These are phyloP conservation scores for Notothenia coriiceps DNA, from an alignment of 2,113 vertebrate genomes.

Conservation along the genomic window DNA sequence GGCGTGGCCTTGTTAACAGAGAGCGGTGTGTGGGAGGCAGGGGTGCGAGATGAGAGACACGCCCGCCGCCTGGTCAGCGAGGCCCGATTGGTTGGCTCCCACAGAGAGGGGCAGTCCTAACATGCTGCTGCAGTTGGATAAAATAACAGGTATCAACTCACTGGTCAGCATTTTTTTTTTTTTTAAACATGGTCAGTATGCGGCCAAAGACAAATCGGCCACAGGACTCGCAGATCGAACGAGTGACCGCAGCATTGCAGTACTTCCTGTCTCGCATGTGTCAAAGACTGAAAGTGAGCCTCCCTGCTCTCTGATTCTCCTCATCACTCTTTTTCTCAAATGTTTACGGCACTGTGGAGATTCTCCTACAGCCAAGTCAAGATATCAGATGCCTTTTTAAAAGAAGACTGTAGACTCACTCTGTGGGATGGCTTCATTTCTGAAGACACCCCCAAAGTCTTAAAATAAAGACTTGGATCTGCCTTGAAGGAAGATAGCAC, in stretches of 20 bases:
- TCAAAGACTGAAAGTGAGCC: conserved; percentile 32
- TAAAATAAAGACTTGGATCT: conserved; percentile 70
- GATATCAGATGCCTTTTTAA: conserved; percentile 70
- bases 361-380: conserved; percentile 66
- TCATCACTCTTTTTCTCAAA: conserved; percentile 53
- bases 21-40: conserved; percentile 87
- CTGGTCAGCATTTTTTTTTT: conserved; percentile 42
- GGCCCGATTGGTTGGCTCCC: conserved; percentile 86
- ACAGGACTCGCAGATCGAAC: conserved; percentile 4
- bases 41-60: conserved; percentile 92
- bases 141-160: conserved; percentile 44
- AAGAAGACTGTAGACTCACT: conserved; percentile 54
- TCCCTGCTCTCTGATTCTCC: conserved; percentile 23
- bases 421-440: conserved; percentile 55
- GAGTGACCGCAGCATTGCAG: conserved; percentile 32
- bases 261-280: conserved; percentile 49
- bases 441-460: conserved; percentile 64
- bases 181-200: conserved; percentile 38
- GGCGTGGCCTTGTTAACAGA: conserved; percentile 91
- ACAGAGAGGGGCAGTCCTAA: conserved; percentile 67
- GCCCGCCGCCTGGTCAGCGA: conserved; percentile 90
- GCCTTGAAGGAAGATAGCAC: conserved; percentile 82
- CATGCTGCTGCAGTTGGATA: not conserved
- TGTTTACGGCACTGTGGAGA: conserved; percentile 74
- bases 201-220: conserved; percentile 12